phyloP scores from a whole-genome alignment of 2,888 invertebrate species.

The Lepeophtheirus nordmannii region DNA sequence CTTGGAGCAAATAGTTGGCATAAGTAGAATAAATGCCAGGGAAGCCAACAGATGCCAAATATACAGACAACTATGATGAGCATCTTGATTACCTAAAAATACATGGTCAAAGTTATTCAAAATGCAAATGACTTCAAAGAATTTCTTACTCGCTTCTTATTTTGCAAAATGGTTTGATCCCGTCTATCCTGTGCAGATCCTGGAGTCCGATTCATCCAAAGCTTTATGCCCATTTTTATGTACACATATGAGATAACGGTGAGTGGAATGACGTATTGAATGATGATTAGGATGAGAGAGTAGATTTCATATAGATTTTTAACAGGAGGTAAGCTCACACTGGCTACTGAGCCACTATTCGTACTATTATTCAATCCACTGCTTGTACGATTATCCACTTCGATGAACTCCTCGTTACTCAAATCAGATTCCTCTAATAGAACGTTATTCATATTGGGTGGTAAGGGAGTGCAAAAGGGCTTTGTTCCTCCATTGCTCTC shows the following conservation, averaged over 20 bases:
- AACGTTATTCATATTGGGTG: too few relatives aligned
- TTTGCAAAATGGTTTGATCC: slow-evolving; percentile 60
- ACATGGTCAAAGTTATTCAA: not conserved
- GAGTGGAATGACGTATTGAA: slow-evolving; percentile 59
- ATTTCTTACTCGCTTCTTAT: slow-evolving; percentile 57
- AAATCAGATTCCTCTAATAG: not conserved
- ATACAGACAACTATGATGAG: slow-evolving; percentile 27
- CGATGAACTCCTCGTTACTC: too few relatives aligned
- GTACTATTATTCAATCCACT: not conserved
- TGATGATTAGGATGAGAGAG: slow-evolving; percentile 33
- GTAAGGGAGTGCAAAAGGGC: slow-evolving; percentile 9
- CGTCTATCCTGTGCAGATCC: slow-evolving; percentile 60
- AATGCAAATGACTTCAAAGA: not conserved
- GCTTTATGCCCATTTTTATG: slow-evolving; percentile 56
- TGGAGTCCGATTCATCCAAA: slow-evolving; percentile 63
- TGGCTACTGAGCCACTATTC: not conserved
- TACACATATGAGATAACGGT: slow-evolving; percentile 67
- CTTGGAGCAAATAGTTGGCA: too few relatives aligned
- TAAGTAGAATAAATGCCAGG: slow-evolving; percentile 1
- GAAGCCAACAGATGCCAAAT: slow-evolving; percentile 23
- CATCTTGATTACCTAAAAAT: slow-evolving; percentile 31
- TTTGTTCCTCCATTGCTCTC: slow-evolving; percentile 14
- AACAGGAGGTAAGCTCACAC: not conserved
- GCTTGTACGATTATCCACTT: too few relatives aligned
- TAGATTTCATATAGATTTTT: slow-evolving; percentile 27